Conservation (phyloP, 2,113 vertebrate species). For the Pteruthius melanotis region DNA sequence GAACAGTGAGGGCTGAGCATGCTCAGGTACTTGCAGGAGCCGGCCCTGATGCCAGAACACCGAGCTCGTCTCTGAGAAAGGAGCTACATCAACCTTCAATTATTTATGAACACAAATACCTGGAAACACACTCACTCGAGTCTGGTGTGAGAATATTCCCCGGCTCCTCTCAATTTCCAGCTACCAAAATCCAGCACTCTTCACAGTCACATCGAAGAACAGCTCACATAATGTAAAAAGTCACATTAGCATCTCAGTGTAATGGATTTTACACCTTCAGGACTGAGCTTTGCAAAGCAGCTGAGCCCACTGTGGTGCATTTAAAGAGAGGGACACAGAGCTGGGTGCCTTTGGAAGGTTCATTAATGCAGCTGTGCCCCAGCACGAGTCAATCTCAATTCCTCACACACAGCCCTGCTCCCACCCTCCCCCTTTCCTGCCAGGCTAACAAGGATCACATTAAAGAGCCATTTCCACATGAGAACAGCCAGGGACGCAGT, state of each 20-base stretch:
- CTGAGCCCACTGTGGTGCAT: neutral
- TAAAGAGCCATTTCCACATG: neutral
- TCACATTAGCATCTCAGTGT: neutral
- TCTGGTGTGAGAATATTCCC: neutral
- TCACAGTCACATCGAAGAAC: neutral
- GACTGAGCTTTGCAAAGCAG: neutral
- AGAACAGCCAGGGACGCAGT: neutral
- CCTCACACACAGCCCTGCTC: neutral
- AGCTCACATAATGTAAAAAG: neutral
- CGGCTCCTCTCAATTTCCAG: neutral
- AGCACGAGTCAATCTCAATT: neutral
- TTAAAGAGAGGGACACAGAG: neutral
- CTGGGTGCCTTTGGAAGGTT: neutral
- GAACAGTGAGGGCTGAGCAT: neutral
- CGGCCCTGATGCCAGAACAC: rapidly evolving
- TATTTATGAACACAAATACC: neutral
- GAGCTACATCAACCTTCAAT: neutral
- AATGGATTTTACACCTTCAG: neutral
- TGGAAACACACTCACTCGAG: neutral
- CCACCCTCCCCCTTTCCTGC: neutral
- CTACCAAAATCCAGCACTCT: neutral
- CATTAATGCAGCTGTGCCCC: rapidly evolving
- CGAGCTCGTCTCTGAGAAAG: neutral
- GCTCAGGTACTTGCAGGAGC: neutral
- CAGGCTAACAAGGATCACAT: neutral